Evolutionary conservation across 2,797 vertebrate genomes (phyloP).

Genomic region (Pseudochaenichthys georgianus): DNA sequence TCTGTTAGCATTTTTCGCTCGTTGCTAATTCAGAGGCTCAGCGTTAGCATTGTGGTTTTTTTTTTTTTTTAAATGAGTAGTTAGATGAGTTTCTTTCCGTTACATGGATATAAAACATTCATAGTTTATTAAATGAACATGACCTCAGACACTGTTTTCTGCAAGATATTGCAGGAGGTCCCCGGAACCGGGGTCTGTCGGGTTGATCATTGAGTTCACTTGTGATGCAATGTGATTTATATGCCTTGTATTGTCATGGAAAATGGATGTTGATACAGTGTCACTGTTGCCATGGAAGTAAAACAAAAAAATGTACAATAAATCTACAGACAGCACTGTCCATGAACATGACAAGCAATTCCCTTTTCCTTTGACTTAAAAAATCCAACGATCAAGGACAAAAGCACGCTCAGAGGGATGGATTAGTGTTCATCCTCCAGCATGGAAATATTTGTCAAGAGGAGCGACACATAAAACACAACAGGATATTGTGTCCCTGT

Average conservation of each 20-base stretch:
- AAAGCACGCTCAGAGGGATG: conserved; percentile 22
- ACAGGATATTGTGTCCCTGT: conserved; percentile 62
- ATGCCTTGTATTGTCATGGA: neutral
- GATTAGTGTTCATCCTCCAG: conserved; percentile 60
- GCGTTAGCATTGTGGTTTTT: no score
- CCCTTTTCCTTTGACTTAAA: conserved; percentile 14
- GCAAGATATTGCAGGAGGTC: no score
- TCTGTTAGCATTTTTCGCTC: no score
- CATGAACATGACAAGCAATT: conserved; percentile 1
- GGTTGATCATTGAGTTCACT: neutral
- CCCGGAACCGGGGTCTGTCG: no score
- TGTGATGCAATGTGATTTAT: neutral
- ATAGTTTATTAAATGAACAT: no score
- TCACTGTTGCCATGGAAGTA: neutral
- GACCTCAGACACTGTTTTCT: no score
- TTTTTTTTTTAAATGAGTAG: no score
- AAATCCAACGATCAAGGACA: conserved; percentile 35
- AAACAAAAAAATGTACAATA: neutral
- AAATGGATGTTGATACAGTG: neutral
- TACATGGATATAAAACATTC: no score
- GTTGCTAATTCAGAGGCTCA: no score
- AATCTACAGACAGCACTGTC: neutral
- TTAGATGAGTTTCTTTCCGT: no score
- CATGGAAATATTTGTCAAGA: conserved; percentile 72
- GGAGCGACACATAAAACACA: conserved; percentile 53